Base-by-base conservation (phyloP, 1,140 invertebrate species). In the Drosophila sp. region DNA sequence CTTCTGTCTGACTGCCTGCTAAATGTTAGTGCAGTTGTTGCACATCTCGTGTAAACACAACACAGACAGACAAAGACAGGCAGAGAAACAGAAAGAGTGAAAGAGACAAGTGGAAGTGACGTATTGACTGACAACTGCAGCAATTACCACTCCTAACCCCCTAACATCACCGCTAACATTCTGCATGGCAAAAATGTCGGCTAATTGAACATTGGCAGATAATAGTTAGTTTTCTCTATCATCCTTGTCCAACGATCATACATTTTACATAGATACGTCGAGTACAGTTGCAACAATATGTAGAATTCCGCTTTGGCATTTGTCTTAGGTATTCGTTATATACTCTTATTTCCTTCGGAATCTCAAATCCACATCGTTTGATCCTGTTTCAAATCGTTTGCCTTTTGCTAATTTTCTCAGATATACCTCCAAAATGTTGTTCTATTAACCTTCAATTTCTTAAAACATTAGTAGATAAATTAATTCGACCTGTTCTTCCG, bases 111-210 rank as follows among this genome's bases (percentile, higher is more conserved):
- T 66, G 62, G 33, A 47, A 29, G 65, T 63, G 72, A 76, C 64
- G 72, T 69, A 76, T 76, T 76, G 73, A 76, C 50, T 76, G 73
- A 76, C 73, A 76, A 76, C 54, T 60, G 57, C 58, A 69, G 56
- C 30, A 29, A 56, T 56, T 56, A 29, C 27, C 8, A n/a, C 50
- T 11, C 23, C 29, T 25, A 8, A 23, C 41, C 17, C 47, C 25
- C 0, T 4, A 8, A 1, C 27, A 11, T 55, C 25, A 11, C 54
- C 23, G 17, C 41, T 5, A n/a, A 23, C 17, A 7, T 23, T 7
- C 44, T 25, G 44, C 44, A 50, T 23, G 23, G 4, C 44, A 27
- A 50, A 50, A 10, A 50, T 50, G 44, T 50, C n/a, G 44, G 44
- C 44, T 50, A 50, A 50, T 50, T 50, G 44, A 50, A 50, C 23